Percentiles rank a stretch among this genome's conserved stretches.
Evolutionary conservation across 1,140 invertebrate genomes (phyloP).

Genomic region (Aphelenchoides fujianensis): DNA sequence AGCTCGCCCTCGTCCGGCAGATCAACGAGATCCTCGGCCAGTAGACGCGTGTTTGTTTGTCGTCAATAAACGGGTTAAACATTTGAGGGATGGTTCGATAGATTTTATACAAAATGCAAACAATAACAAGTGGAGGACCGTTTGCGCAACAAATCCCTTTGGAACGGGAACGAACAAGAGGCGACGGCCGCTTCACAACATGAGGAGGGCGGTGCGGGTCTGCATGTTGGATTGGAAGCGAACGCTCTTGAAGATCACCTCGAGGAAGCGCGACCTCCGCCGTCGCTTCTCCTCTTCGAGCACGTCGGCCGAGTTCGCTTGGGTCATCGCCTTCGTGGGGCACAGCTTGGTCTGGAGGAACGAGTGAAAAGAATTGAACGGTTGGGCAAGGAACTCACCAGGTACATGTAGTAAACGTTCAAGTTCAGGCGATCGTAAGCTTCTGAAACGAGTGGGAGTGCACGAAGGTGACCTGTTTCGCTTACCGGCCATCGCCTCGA

Average conservation of each 20-base stretch:
- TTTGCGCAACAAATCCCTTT: no score
- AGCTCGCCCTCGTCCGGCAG: constrained; percentile 19
- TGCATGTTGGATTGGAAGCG: no score
- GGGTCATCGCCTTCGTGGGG: neutral
- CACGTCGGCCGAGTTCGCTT: neutral
- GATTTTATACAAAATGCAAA: no score
- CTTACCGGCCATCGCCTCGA: neutral
- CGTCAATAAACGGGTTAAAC: no score
- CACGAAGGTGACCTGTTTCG: neutral
- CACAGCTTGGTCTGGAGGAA: neutral
- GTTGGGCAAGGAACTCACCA: constrained; percentile 7
- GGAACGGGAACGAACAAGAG: no score
- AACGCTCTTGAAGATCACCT: no score
- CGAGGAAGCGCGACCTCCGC: no score
- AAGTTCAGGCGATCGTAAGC: neutral
- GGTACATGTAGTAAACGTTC: neutral
- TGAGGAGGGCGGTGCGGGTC: no score
- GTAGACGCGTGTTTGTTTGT: neutral
- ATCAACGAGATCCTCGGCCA: constrained; percentile 2
- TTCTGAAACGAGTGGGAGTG: neutral
- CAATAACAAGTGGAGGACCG: no score
- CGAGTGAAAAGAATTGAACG: constrained; percentile 3
- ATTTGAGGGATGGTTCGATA: no score
- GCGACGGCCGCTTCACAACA: no score
- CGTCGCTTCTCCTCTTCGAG: neutral